Conservation (phyloP, 1,140 invertebrate species). For the Drosophila nasuta region DNA sequence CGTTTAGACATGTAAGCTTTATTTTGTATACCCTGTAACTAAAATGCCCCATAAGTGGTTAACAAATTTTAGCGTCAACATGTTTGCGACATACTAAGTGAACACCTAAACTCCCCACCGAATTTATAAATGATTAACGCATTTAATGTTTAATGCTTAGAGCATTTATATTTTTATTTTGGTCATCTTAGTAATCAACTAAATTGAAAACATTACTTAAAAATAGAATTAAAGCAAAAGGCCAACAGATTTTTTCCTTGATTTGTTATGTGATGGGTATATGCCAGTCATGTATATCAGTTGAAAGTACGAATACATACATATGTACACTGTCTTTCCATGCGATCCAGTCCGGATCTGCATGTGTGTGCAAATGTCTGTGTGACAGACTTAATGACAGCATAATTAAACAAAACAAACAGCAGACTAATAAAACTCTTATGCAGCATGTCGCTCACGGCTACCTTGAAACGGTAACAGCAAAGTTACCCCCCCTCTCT, state of each 20-base stretch:
- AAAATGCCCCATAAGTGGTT: background rate
- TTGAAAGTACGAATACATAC: constrained; percentile 4
- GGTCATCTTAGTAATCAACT: background rate
- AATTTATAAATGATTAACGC: too few species aligned
- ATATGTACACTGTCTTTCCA: background rate
- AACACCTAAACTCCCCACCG: too few species aligned
- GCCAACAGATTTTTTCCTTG: background rate
- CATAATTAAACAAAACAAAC: constrained; percentile 83
- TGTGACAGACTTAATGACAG: constrained; percentile 78
- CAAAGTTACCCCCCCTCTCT: constrained; percentile 14
- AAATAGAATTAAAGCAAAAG: background rate
- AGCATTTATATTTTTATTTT: background rate
- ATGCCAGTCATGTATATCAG: background rate
- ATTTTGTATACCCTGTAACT: constrained; percentile 29
- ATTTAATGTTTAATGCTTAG: background rate
- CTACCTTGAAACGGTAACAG: constrained; percentile 42
- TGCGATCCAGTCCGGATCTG: constrained; percentile 15
- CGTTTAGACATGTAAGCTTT: constrained; percentile 80
- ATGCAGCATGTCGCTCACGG: constrained; percentile 58
- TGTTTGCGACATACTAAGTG: too few species aligned
- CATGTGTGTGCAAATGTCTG: constrained; percentile 43
- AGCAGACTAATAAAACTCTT: constrained; percentile 80
- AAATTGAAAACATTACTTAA: background rate
- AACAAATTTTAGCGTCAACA: background rate
- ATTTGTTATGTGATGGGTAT: constrained; percentile 8